Conservation (phyloP, 1,140 invertebrate species). For the Eriocheir sinensis region DNA sequence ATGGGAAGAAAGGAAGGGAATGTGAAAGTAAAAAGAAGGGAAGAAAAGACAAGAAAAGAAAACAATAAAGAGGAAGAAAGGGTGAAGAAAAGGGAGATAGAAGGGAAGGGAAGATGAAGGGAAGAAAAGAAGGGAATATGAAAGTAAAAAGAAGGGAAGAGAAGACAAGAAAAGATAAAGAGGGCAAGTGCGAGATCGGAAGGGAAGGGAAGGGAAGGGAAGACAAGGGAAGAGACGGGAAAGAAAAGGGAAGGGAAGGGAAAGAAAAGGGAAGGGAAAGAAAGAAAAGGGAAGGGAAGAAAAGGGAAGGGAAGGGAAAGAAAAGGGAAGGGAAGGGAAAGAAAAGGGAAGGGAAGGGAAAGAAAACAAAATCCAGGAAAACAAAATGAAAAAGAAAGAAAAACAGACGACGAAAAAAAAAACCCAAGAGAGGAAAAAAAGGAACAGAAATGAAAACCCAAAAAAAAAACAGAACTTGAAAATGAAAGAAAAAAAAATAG, state of each 20-base stretch:
- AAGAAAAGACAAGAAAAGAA: too few relatives aligned
- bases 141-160: not conserved
- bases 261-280: not conserved
- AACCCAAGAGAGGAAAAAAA: not conserved
- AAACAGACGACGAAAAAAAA: not conserved
- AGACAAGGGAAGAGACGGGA: not conserved
- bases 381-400: not conserved
- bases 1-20: too few relatives aligned
- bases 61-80: not conserved
- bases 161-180: not conserved
- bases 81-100: too few relatives aligned
- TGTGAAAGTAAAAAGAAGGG: not conserved
- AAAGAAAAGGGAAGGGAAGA: conserved; percentile 10
- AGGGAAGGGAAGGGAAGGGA: not conserved
- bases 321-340: conserved; percentile 23
- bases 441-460: not conserved
- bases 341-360: conserved; percentile 22
- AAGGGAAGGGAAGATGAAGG: not conserved
- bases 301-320: too few relatives aligned
- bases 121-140: not conserved
- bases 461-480: not conserved
- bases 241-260: not conserved
- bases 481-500: conserved; percentile 9
- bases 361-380: not conserved
- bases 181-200: not conserved